These are phyloP conservation scores for Luidia sarsii DNA, from an alignment of 53 echinoderm and acorn worm genomes.

Conservation along the genomic window DNA sequence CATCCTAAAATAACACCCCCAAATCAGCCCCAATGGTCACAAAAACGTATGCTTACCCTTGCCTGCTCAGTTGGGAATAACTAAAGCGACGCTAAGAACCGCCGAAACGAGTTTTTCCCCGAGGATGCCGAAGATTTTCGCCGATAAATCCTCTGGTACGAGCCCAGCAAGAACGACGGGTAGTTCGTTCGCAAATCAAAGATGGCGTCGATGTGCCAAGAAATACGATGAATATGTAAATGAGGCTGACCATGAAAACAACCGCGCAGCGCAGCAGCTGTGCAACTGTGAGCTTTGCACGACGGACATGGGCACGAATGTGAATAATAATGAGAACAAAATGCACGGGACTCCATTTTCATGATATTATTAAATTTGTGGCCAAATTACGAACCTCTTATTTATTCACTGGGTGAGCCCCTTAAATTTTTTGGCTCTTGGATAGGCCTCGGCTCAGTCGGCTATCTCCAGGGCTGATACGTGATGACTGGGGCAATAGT, in stretches of 20 bases:
- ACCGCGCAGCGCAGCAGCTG: too few species aligned
- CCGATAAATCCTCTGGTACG: slow-evolving; percentile 12
- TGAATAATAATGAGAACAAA: too few species aligned
- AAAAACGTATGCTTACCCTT: slow-evolving; percentile 48
- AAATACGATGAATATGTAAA: slow-evolving; percentile 41
- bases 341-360: too few species aligned
- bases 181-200: slow-evolving; percentile 33
- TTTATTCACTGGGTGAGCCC: too few species aligned
- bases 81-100: slow-evolving; percentile 30
- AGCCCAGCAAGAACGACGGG: not conserved
- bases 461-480: too few species aligned
- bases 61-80: slow-evolving; percentile 61
- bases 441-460: too few species aligned
- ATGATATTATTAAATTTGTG: too few species aligned
- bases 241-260: not conserved
- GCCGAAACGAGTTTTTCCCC: not conserved
- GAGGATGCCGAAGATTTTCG: slow-evolving; percentile 47
- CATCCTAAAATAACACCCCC: slow-evolving; percentile 8
- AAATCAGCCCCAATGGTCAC: not conserved
- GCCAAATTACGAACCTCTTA: too few species aligned
- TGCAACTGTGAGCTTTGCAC: too few species aligned
- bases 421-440: too few species aligned
- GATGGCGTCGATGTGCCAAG: slow-evolving; percentile 28
- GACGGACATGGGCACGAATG: too few species aligned
- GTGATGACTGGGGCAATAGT: too few species aligned